Evolutionary conservation across 1,140 invertebrate species (phyloP), one percentile per base, ranked within the genome.

Genomic region (Trypoxylus dichotomus): DNA sequence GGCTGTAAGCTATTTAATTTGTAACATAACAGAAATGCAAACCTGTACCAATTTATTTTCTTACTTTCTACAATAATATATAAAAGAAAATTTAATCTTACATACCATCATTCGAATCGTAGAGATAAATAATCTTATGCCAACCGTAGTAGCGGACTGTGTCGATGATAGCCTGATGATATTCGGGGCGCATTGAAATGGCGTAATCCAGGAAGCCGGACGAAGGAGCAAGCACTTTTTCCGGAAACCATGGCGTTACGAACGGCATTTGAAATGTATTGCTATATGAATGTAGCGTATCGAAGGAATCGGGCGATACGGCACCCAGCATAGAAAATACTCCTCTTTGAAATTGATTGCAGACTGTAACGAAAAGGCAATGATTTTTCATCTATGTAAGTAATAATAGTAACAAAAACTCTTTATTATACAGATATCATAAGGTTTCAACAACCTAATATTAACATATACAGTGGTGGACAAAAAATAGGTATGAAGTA

Each of bases 201-300:
- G 95, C 95, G 85, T 94, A 96, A 87, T 96, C 95, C 83, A 95
- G 88, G 81, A 93, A 91, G 54, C 94, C 94, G 1, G 94, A 95
- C n/a, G 94, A 94, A 74, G 94, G 94, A 37, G 93, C 91, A 79
- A 94, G 89, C 60, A 95, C 93, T 90, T 96, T 95, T 87, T 97
- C 94, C 0, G 95, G 95, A 86, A 96, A 97, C 93, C 94, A 96
- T 10, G 95, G 95, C 32, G 95, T 97, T 43, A 98, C 91, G 85
- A 98, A 97, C 25, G 97, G 97, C 93, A 98, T 96, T 86, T 97
- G 94, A 86, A 98, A 98, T 5, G 96, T 97, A 86, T 98, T 97
- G 82, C 94, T 95, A 87, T 97, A 98, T 0, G 96, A 97, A 85
- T 98, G 95, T 54, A 98, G 90, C 19, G 96, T 98, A 86, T 97